phyloP scores from a whole-genome alignment of 2,888 invertebrate species.

The Brenthis ino region DNA sequence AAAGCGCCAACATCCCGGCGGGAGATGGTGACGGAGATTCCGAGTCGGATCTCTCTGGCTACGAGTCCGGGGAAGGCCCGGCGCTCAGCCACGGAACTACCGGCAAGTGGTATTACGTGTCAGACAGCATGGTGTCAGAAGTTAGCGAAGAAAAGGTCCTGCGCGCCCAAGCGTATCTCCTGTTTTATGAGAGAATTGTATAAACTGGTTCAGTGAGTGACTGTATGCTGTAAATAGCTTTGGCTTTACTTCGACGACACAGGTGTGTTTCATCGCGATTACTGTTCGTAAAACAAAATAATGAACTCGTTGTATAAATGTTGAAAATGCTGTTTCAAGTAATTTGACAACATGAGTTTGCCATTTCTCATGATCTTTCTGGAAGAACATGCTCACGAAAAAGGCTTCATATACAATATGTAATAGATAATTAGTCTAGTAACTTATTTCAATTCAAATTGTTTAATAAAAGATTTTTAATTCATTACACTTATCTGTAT shows the following conservation, averaged over 20 bases:
- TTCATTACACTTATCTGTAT: neutral
- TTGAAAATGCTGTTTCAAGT: neutral
- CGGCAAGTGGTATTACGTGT: conserved; percentile 96
- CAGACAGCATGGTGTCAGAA: conserved; percentile 93
- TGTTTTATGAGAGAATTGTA: conserved; percentile 97
- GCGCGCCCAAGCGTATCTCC: conserved; percentile 94
- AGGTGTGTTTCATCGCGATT: conserved; percentile 8
- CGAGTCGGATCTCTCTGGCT: conserved; percentile 80
- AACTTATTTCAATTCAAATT: neutral
- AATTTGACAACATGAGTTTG: neutral
- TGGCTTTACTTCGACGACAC: neutral
- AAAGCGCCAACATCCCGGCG: conserved; percentile 79
- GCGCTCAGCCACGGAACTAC: conserved; percentile 57
- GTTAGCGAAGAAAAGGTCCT: conserved; percentile 91
- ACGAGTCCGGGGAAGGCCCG: conserved; percentile 76
- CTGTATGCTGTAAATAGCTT: conserved; percentile 20
- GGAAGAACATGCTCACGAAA: neutral
- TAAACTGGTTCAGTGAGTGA: conserved; percentile 61
- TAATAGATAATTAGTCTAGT: neutral
- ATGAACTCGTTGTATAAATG: neutral
- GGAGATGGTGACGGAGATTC: conserved; percentile 75
- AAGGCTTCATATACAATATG: neutral
- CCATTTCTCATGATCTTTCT: neutral
- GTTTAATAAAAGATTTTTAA: conserved; percentile 3
- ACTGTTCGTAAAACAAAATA: conserved; percentile 20